These are phyloP conservation scores for Anarsia innoxiella DNA, from an alignment of 2,888 invertebrate species.

Conservation along the genomic window DNA sequence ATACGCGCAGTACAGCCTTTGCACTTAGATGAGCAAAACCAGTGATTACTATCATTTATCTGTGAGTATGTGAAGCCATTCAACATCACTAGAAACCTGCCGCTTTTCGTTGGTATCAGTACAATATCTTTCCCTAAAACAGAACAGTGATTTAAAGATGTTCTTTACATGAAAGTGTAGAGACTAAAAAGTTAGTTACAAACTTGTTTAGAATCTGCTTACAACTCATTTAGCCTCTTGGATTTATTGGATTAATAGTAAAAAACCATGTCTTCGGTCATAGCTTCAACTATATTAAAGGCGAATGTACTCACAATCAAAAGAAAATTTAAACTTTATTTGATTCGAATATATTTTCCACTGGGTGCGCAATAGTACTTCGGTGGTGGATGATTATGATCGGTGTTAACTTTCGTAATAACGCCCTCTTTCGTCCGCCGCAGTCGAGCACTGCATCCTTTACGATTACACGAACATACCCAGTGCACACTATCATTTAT, in stretches of 20 bases:
- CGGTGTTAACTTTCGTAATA: conserved; percentile 23
- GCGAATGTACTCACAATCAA: too few species aligned
- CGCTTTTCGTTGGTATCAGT: conserved; percentile 31
- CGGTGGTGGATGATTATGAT: conserved; percentile 24
- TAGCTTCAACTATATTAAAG: too few species aligned
- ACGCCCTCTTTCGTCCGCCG: conserved; percentile 11
- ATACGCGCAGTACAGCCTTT: background rate
- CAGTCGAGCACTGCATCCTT: background rate
- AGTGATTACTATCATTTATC: conserved; percentile 28
- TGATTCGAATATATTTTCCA: too few species aligned
- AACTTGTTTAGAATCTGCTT: too few species aligned
- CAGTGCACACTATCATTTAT: conserved; percentile 31
- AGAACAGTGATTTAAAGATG: too few species aligned
- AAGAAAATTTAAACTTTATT: too few species aligned
- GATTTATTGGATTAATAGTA: too few species aligned
- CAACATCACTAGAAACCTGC: conserved; percentile 34
- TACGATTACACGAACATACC: conserved; percentile 26
- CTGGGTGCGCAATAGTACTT: background rate
- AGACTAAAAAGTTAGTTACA: too few species aligned
- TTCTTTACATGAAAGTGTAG: too few species aligned
- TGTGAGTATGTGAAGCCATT: conserved; percentile 37
- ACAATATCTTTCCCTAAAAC: too few species aligned
- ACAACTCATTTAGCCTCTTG: too few species aligned
- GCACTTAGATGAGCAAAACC: conserved; percentile 17
- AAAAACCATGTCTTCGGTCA: too few species aligned